Percentiles rank a stretch among this genome's conserved stretches.
Evolutionary conservation across 2,113 vertebrate species (phyloP).

Genomic region (Oreocharis arfaki): DNA sequence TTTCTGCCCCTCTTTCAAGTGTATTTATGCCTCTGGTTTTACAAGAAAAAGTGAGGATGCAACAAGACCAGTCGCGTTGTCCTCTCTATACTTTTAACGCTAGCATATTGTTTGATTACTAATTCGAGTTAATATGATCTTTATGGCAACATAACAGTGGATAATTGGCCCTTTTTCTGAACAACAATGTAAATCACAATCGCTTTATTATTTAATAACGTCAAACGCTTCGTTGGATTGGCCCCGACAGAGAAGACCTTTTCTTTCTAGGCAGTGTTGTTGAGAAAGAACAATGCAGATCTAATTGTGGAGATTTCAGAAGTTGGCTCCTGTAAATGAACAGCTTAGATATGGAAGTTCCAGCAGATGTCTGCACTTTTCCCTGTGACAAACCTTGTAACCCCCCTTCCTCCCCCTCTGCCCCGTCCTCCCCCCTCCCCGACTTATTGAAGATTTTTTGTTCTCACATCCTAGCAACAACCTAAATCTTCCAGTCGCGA

Average conservation of each 20-base stretch:
- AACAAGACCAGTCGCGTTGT: constrained; percentile 67
- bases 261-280: constrained; percentile 80
- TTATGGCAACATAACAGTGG: constrained; percentile 89
- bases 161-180: constrained; percentile 88
- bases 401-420: constrained; percentile 29
- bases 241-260: constrained; percentile 83
- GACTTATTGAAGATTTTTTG: constrained; percentile 64
- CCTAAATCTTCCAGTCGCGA: constrained; percentile 72
- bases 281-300: constrained; percentile 81
- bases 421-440: constrained; percentile 37
- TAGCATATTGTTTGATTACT: constrained; percentile 87
- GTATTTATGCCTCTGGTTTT: constrained; percentile 55
- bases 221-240: constrained; percentile 91
- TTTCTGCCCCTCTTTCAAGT: constrained; percentile 34
- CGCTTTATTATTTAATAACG: constrained; percentile 99
- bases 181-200: constrained; percentile 92
- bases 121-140: constrained; percentile 94
- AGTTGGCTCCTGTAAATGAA: constrained; percentile 85
- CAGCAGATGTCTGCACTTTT: constrained; percentile 73
- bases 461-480: constrained; percentile 77
- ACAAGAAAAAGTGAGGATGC: constrained; percentile 71
- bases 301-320: constrained; percentile 86
- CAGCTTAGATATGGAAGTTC: constrained; percentile 78
- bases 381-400: constrained; percentile 55
- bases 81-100: constrained; percentile 73